Conservation (phyloP, 2,797 vertebrate genomes). For the Chiloscyllium punctatum region DNA sequence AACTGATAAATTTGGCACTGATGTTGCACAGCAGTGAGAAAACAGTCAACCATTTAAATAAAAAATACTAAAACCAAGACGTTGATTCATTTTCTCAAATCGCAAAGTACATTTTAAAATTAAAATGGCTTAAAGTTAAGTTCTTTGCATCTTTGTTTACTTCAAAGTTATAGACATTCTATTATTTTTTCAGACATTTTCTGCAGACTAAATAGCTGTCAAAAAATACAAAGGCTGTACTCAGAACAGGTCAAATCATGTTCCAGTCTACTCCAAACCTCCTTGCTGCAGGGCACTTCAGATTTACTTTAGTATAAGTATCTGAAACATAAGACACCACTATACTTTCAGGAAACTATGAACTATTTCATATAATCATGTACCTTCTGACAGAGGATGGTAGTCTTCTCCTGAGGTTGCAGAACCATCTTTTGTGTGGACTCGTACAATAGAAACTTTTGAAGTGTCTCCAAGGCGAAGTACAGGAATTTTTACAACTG, state of each 20-base stretch:
- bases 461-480: conserved; percentile 80
- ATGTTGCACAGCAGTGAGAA: not conserved
- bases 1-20: not conserved
- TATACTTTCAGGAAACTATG: not conserved
- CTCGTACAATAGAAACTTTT: conserved; percentile 79
- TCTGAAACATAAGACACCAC: not conserved
- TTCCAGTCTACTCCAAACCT: not conserved
- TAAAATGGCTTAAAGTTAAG: not conserved
- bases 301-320: not conserved
- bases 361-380: not conserved
- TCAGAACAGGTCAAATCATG: not conserved
- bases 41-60: not conserved
- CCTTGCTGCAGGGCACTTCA: conserved; percentile 3
- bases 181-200: not conserved
- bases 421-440: conserved; percentile 92
- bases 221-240: not conserved
- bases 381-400: conserved; percentile 84
- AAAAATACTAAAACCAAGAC: not conserved
- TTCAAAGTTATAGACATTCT: not conserved
- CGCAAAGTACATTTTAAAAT: not conserved
- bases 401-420: conserved; percentile 89
- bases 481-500: conserved; percentile 73
- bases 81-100: not conserved
- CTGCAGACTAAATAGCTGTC: not conserved
- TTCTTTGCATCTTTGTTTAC: not conserved